Conservation (phyloP, 2,113 vertebrate genomes). For the Eretmochelys imbricata region DNA sequence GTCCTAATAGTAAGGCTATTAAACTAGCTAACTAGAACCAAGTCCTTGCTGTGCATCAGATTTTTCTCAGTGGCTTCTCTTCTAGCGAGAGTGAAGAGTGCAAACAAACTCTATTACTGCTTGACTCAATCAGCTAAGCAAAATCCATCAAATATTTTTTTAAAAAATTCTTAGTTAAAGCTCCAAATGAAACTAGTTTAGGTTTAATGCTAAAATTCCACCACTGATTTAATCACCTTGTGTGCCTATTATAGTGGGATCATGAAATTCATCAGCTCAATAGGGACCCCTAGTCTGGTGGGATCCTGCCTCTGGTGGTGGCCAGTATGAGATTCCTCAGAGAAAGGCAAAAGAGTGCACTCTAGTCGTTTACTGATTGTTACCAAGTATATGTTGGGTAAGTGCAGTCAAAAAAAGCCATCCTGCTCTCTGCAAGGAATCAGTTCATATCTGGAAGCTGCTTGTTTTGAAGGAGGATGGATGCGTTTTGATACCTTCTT, state of each 20-base stretch:
- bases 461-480: not conserved
- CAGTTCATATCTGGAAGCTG: not conserved
- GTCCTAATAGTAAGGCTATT: fast-evolving
- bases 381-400: not conserved
- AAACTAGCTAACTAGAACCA: not conserved
- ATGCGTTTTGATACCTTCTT: not conserved
- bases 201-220: constrained; percentile 38
- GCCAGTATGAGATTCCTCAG: not conserved
- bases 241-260: constrained; percentile 38
- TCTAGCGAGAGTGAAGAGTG: not conserved
- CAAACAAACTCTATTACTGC: not conserved
- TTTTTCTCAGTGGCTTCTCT: not conserved
- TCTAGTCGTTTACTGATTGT: not conserved
- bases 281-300: not conserved
- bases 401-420: not conserved
- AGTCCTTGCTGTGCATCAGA: not conserved
- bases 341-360: not conserved
- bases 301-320: not conserved
- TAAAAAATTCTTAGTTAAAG: constrained; percentile 47
- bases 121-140: constrained; percentile 49
- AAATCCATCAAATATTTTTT: constrained; percentile 34
- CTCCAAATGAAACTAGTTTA: constrained; percentile 42
- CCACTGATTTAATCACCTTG: not conserved
- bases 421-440: not conserved
- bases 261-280: not conserved